phyloP scores from a whole-genome alignment of 2,888 invertebrate species.

The Apamea crenata region DNA sequence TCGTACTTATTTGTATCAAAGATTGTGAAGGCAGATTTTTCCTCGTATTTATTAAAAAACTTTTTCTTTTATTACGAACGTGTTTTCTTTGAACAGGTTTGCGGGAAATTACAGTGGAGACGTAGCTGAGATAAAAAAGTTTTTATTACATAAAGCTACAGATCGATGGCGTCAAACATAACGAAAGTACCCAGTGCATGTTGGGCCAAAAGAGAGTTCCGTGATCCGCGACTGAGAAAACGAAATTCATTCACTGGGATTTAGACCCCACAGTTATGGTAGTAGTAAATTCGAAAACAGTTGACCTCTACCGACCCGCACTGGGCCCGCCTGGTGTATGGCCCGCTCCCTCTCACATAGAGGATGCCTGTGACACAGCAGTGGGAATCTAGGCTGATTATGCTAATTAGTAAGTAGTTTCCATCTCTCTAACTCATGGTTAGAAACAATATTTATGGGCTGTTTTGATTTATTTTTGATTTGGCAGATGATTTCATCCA shows the following conservation, averaged over 20 bases:
- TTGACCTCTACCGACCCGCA: too few relatives aligned
- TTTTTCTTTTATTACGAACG: constrained; percentile 67
- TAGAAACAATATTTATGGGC: neutral
- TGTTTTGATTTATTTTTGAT: neutral
- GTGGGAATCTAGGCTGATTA: neutral
- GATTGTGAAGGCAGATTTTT: constrained; percentile 38
- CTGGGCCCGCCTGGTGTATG: neutral
- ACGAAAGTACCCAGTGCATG: neutral
- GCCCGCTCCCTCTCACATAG: too few relatives aligned
- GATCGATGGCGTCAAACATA: constrained; percentile 44
- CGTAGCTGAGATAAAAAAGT: constrained; percentile 52
- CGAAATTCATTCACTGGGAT: neutral
- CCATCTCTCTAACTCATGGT: too few relatives aligned
- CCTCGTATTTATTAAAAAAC: constrained; percentile 72
- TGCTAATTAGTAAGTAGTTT: neutral
- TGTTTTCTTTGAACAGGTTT: constrained; percentile 61
- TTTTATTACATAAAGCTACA: constrained; percentile 43
- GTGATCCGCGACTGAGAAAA: neutral
- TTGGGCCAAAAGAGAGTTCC: neutral
- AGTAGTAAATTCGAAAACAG: neutral
- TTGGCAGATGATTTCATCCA: neutral
- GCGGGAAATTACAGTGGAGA: constrained; percentile 55
- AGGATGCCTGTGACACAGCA: neutral
- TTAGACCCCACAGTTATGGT: neutral
- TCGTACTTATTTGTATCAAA: constrained; percentile 37